Percentiles rank a stretch among this genome's conserved stretches.
Evolutionary conservation across 2,113 vertebrate species (phyloP).

Genomic region (Gallinago jamesoni): DNA sequence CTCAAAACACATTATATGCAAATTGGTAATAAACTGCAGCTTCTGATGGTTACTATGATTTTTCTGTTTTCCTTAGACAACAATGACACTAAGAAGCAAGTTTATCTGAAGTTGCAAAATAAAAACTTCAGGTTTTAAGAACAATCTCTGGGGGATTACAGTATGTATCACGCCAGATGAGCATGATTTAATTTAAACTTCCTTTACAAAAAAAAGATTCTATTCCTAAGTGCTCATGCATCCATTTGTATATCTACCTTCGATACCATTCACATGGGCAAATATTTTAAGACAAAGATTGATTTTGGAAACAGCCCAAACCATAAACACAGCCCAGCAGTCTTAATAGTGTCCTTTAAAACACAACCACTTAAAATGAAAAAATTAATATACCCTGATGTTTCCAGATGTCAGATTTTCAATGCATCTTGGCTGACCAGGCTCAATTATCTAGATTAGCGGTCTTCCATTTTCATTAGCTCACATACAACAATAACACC

Average conservation of each 20-base stretch:
- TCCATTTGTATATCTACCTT: background rate
- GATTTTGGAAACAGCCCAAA: background rate
- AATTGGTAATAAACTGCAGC: background rate
- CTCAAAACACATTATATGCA: background rate
- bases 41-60: background rate
- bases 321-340: background rate
- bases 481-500: background rate
- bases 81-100: background rate
- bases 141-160: background rate
- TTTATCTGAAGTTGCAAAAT: background rate
- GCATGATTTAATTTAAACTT: background rate
- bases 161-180: background rate
- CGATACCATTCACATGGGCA: background rate
- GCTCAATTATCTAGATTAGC: background rate
- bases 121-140: background rate
- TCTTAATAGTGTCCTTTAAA: background rate
- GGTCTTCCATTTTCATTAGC: background rate
- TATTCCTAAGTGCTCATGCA: background rate
- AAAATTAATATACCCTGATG: background rate
- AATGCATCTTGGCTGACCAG: background rate
- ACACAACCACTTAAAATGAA: background rate
- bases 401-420: background rate
- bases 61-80: background rate
- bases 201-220: background rate
- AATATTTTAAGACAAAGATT: background rate